Base-by-base conservation (phyloP, 2,113 vertebrate species). In the Progne subis region DNA sequence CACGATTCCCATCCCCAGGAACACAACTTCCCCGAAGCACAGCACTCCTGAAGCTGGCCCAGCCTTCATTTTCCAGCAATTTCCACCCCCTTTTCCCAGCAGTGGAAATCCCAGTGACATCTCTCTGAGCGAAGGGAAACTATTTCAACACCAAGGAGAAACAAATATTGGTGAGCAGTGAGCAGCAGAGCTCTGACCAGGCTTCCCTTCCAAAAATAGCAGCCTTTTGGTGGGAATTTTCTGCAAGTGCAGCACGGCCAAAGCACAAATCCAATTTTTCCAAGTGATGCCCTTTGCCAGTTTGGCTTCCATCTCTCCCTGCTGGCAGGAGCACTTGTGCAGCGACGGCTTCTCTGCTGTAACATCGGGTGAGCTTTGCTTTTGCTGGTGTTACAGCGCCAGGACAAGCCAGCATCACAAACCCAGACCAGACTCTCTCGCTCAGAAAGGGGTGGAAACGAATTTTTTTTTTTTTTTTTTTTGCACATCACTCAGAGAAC, bases 261-360 rank as follows among this genome's bases (percentile, higher is more conserved):
- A 95, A 97, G 82, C 52, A 32, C 94, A 97, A 79, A 95, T 95
- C 96, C 93, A 92, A 17, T 89, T 98, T 97, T 97, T 97, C 93
- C 96, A 97, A 95, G 93, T 49, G 6, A 17, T 31, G 57, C 69
- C 82, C 76, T 92, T 91, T 77, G 95, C 96, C 97, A 98, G 34
- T 91, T 94, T 93, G 95, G 97, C 96, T 85, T 75, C 50, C 20
- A 74, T 2, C 68, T 59, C 61, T 88, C 74, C 88, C 82, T 83
- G 80, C 92, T 96, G 96, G 92, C 92, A 84, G 86, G 68, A 95
- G 93, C 88, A 86, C 56, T 57, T 53, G 85, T 76, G 67, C 49
- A 94, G 89, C 82, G 77, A 90, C 17, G 86, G 67, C 50, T 96
- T 92, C 81, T 49, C 92, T 94, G 94, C 29, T 57, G 41, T 15